Conservation (phyloP, 1,140 invertebrate species). For the Venustaconcha ellipsiformis region DNA sequence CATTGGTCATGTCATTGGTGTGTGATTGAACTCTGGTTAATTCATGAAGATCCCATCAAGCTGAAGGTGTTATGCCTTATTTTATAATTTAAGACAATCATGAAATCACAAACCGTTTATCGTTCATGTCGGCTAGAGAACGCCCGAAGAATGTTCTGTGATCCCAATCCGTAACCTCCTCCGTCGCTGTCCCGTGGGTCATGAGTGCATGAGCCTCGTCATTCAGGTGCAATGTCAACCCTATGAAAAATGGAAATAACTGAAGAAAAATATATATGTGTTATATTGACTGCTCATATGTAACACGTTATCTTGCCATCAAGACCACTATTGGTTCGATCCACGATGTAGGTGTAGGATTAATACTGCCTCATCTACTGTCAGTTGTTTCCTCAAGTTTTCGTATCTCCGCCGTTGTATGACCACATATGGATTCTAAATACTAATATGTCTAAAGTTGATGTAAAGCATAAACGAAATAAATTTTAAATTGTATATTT, state of each 20-base stretch:
- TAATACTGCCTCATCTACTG: not conserved
- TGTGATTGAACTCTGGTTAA: too few relatives aligned
- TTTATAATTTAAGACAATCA: not conserved
- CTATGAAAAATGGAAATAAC: slow-evolving; percentile 21
- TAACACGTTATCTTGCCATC: not conserved
- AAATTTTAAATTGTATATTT: not conserved
- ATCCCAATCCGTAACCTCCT: slow-evolving; percentile 41
- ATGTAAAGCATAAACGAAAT: not conserved
- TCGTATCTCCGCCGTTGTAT: not conserved
- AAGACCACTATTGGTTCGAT: too few relatives aligned
- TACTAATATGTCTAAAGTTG: not conserved
- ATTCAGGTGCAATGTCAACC: slow-evolving; percentile 59
- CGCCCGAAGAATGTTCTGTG: slow-evolving; percentile 52
- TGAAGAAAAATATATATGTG: too few relatives aligned
- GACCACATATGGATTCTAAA: not conserved
- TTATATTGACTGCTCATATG: not conserved
- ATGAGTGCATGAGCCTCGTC: slow-evolving; percentile 45
- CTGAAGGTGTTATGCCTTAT: not conserved
- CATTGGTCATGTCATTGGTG: too few relatives aligned
- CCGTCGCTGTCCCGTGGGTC: slow-evolving; percentile 39
- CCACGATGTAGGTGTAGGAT: too few relatives aligned
- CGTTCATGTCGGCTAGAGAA: slow-evolving; percentile 42
- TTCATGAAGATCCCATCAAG: too few relatives aligned
- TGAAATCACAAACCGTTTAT: slow-evolving; percentile 21
- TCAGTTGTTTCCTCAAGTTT: not conserved